Conservation (phyloP, 2,888 invertebrate species). For the Pachliopta kotzebuea region DNA sequence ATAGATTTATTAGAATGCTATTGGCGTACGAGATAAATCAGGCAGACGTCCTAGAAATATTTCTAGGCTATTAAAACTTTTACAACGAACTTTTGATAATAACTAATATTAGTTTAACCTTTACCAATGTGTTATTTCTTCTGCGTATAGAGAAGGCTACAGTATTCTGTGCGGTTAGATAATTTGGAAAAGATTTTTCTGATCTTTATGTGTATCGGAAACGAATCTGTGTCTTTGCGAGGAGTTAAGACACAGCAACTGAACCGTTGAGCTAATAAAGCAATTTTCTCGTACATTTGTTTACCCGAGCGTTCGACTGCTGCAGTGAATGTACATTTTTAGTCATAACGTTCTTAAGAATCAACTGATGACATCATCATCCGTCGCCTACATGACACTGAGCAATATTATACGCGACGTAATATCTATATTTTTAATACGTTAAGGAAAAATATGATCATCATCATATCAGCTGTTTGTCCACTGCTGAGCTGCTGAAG, state of each 20-base stretch:
- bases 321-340: slow-evolving; percentile 14
- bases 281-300: too few relatives aligned
- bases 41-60: slow-evolving; percentile 28
- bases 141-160: background rate
- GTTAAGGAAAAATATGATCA: too few relatives aligned
- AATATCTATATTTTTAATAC: background rate
- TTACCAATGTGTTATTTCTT: background rate
- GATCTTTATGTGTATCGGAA: too few relatives aligned
- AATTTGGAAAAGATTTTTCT: too few relatives aligned
- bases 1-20: slow-evolving; percentile 30
- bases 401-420: slow-evolving; percentile 3
- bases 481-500: too few relatives aligned
- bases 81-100: slow-evolving; percentile 1
- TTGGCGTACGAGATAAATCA: slow-evolving; percentile 27
- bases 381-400: slow-evolving; percentile 19
- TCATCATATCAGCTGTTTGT: too few relatives aligned
- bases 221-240: too few relatives aligned
- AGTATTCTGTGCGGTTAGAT: too few relatives aligned
- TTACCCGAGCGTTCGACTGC: background rate
- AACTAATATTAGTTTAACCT: slow-evolving; percentile 13
- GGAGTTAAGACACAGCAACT: too few relatives aligned
- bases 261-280: too few relatives aligned
- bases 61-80: slow-evolving; percentile 14
- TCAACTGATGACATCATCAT: slow-evolving; percentile 24
- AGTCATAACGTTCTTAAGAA: slow-evolving; percentile 26